phyloP scores from a whole-genome alignment of 1,140 invertebrate species.

The Drosophila orena region DNA sequence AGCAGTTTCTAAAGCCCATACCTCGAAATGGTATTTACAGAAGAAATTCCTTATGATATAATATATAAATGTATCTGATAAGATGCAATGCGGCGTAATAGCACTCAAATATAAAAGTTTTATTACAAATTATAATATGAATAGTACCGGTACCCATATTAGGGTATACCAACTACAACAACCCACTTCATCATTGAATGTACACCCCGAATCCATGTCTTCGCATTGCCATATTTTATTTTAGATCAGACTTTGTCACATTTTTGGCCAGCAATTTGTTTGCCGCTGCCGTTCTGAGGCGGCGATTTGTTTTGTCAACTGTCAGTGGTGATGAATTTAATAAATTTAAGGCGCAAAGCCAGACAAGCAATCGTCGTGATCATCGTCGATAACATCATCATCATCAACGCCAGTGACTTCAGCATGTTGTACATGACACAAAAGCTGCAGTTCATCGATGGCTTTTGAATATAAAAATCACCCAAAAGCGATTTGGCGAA shows the following conservation, averaged over 20 bases:
- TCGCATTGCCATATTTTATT: slow-evolving; percentile 63
- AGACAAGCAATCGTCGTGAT: slow-evolving; percentile 35
- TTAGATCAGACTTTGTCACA: slow-evolving; percentile 68
- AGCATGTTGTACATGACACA: slow-evolving; percentile 76
- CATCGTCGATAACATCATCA: slow-evolving; percentile 14
- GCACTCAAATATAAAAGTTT: too few relatives aligned
- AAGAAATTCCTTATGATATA: too few relatives aligned
- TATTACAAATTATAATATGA: too few relatives aligned
- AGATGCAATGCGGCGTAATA: too few relatives aligned
- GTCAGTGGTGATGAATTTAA: slow-evolving; percentile 76
- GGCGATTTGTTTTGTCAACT: slow-evolving; percentile 78
- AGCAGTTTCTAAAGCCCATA: too few relatives aligned
- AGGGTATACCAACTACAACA: slow-evolving; percentile 14
- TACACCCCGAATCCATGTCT: slow-evolving; percentile 28
- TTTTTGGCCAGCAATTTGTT: slow-evolving; percentile 48
- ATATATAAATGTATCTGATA: too few relatives aligned
- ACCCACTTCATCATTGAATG: slow-evolving; percentile 38
- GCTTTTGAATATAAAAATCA: slow-evolving; percentile 68
- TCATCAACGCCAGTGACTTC: slow-evolving; percentile 35
- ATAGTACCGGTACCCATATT: neutral
- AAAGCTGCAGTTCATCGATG: slow-evolving; percentile 80
- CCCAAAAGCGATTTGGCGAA: slow-evolving; percentile 69
- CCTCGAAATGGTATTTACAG: too few relatives aligned
- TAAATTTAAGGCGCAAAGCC: slow-evolving; percentile 65
- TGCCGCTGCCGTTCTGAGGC: slow-evolving; percentile 20